Base-by-base conservation (phyloP, 2,888 invertebrate genomes). In the Cheiracanthium punctorium region DNA sequence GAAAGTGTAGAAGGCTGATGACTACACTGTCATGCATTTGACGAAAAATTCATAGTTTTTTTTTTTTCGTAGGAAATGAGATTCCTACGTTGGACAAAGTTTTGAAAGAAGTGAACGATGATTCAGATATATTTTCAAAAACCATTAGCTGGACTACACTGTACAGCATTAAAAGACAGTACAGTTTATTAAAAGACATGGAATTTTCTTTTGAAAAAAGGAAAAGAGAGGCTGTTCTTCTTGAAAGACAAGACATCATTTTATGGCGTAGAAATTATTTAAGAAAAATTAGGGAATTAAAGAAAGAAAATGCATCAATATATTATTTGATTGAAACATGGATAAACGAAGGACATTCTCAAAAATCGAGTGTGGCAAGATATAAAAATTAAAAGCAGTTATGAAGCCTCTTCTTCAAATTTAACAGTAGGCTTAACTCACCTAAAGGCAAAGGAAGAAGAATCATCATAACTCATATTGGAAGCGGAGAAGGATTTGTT, bases 361-460 rank as follows among this genome's bases (percentile, higher is more conserved):
- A 29, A 20, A 71, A 17, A n/a, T 41, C 29, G 17, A 48, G 14
- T 73, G 14, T 73, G 73, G 73, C 48, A 73, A 28, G 72, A 73
- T 29, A 10, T 20, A 10, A n/a, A 0, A 7, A 58, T 58, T 58
- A 48, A 73, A 73, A 73, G 29, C 17, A 48, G 0, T 28, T 73
- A 48, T 48, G 48, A 73, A 28, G 43, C 73, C 30, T 48, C 73
- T 48, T 48, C 73, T 48, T 48, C 73, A 5, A 48, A 70, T 70
- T 70, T 70, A 37, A 70, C 69, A n/a, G 0, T 70, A n/a, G n/a
- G n/a, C 32, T 70, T 30, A 20, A 20, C 10, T 32, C 17, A n/a
- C 70, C 70, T 8, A 70, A 70, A 70, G 37, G 8, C 1, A 37
- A 37, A 37, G 37, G 37, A 70, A 37, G 70, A 37, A 70, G 70